phyloP scores from a whole-genome alignment of 2,797 vertebrate genomes.

The Cirrhinus molitorella region DNA sequence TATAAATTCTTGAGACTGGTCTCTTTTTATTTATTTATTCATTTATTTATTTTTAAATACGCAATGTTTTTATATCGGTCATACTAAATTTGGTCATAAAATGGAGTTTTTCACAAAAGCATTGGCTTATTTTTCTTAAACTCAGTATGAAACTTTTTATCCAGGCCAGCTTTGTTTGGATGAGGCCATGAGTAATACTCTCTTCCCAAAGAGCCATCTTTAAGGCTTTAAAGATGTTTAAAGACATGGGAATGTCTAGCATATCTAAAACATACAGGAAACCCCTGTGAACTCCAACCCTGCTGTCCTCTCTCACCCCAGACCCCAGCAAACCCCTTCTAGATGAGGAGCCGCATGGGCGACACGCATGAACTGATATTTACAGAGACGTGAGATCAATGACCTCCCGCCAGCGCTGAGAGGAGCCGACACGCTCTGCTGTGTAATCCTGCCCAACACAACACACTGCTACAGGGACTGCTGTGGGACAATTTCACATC shows the following conservation, averaged over 20 bases:
- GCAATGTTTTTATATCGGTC: background rate
- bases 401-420: conserved; percentile 58
- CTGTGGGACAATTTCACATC: conserved; percentile 38
- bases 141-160: background rate
- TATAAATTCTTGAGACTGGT: too few species aligned
- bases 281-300: background rate
- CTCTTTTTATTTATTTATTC: too few species aligned
- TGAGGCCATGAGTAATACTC: background rate
- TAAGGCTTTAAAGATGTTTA: background rate
- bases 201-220: background rate
- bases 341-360: conserved; percentile 65
- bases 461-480: conserved; percentile 50
- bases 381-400: conserved; percentile 73
- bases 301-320: conserved; percentile 9
- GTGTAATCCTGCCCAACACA: conserved; percentile 53
- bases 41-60: too few species aligned
- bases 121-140: background rate
- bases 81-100: background rate
- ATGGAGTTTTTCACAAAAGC: background rate
- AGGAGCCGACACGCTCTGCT: conserved; percentile 49
- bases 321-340: background rate
- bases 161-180: background rate
- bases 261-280: conserved; percentile 11
- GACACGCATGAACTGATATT: conserved; percentile 76
- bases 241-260: background rate